A percentile compares a stretch with the other conserved stretches of the same genome.
Evolutionary conservation across 2,797 vertebrate genomes (phyloP).

Genomic region (Pangasius macronema): DNA sequence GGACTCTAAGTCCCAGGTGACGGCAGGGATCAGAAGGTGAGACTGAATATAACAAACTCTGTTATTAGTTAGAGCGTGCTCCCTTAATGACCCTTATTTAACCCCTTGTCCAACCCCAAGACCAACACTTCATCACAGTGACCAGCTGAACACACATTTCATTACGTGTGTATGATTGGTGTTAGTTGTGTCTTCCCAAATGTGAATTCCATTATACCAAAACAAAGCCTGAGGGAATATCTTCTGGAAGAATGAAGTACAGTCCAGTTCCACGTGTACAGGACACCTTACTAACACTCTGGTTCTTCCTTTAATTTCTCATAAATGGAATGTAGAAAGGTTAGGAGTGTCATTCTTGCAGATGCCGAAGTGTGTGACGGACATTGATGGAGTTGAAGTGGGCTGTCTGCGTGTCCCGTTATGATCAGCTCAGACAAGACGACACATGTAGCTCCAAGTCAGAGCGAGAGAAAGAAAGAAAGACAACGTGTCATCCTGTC

Average conservation of each 20-base stretch:
- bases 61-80: background rate
- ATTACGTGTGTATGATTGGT: background rate
- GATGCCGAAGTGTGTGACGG: constrained; percentile 53
- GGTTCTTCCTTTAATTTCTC: background rate
- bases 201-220: background rate
- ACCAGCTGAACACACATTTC: constrained; percentile 10
- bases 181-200: background rate
- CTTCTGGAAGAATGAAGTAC: background rate
- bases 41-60: constrained; percentile 49
- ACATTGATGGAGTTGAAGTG: constrained; percentile 74
- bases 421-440: constrained; percentile 75
- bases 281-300: background rate
- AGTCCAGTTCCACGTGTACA: background rate
- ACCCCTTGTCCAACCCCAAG: background rate
- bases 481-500: constrained; percentile 85
- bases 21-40: constrained; percentile 87
- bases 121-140: background rate
- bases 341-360: constrained; percentile 23
- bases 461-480: constrained; percentile 60
- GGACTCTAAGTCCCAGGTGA: constrained; percentile 82
- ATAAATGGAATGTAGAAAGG: background rate
- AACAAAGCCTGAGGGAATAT: background rate
- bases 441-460: constrained; percentile 76
- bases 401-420: constrained; percentile 78
- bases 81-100: background rate